A percentile compares a stretch with the other conserved stretches of the same genome.
Conservation (phyloP, 2,797 vertebrate genomes). For the Emydoidea blandingii region DNA sequence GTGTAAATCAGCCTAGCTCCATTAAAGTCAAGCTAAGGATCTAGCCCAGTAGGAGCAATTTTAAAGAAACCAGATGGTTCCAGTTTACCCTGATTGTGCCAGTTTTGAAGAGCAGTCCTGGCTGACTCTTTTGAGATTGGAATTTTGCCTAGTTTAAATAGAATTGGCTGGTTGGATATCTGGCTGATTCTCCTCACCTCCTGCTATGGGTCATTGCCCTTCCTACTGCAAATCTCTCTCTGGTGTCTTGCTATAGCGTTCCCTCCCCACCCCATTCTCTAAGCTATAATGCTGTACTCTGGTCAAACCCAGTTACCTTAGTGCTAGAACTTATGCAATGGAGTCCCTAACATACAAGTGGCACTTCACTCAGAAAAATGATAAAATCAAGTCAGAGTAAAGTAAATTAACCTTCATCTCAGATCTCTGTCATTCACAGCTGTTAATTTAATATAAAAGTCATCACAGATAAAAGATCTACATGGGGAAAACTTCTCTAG, state of each 20-base stretch:
- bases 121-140: background rate
- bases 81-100: background rate
- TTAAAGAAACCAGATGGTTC: background rate
- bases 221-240: background rate
- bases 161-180: background rate
- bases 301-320: background rate
- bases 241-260: background rate
- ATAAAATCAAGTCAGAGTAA: background rate
- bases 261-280: background rate
- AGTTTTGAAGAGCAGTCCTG: background rate
- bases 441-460: background rate
- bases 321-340: background rate
- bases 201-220: rapidly evolving
- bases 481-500: rapidly evolving
- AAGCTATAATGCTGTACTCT: background rate
- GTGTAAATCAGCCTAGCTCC: background rate
- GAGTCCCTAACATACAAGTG: background rate
- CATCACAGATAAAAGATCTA: background rate
- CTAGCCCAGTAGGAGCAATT: rapidly evolving
- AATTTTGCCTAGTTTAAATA: background rate
- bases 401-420: background rate
- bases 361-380: background rate
- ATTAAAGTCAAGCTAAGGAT: background rate
- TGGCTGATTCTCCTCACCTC: background rate
- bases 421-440: rapidly evolving